phyloP scores from a whole-genome alignment of 2,797 vertebrate species.

The Alauda arvensis region DNA sequence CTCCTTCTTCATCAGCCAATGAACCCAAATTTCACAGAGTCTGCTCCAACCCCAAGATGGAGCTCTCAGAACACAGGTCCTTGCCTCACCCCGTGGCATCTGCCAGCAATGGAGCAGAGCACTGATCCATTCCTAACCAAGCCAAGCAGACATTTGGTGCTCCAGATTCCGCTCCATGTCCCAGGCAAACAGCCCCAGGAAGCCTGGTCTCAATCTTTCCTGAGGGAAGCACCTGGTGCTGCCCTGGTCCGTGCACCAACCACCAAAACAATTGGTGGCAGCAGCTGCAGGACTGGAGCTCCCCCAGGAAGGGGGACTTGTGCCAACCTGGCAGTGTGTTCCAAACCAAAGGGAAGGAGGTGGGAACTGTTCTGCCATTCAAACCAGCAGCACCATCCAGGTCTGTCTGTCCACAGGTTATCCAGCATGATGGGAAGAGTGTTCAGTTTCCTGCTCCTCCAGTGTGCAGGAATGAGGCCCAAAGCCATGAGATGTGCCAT shows the following conservation, averaged over 20 bases:
- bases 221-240: not conserved
- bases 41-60: not conserved
- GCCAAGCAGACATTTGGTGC: not conserved
- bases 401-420: not conserved
- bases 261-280: not conserved
- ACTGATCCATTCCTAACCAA: not conserved
- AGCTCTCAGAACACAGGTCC: not conserved
- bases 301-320: rapidly evolving
- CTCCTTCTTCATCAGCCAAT: rapidly evolving
- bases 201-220: not conserved
- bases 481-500: not conserved
- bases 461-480: not conserved
- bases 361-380: not conserved
- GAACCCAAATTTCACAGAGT: rapidly evolving
- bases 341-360: not conserved
- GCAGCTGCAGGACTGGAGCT: not conserved
- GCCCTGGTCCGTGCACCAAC: not conserved
- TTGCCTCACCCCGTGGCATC: rapidly evolving
- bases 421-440: rapidly evolving
- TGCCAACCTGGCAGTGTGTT: rapidly evolving
- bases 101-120: not conserved
- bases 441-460: not conserved
- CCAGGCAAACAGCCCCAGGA: not conserved
- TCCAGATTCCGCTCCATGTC: not conserved
- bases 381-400: not conserved